Conservation (phyloP, 2,888 invertebrate genomes). For the Erebia ligea region DNA sequence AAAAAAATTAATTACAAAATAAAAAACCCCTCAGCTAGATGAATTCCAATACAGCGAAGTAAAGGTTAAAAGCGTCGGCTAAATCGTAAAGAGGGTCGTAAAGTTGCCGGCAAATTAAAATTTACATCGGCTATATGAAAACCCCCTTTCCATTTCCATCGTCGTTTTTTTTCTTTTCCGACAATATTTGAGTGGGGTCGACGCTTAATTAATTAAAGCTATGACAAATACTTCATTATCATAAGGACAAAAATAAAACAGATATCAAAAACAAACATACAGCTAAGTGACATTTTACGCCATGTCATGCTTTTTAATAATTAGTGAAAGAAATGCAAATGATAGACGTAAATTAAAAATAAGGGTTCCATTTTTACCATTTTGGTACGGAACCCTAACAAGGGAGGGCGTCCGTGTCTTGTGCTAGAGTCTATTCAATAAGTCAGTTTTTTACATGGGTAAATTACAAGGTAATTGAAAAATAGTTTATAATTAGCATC, state of each 20-base stretch:
- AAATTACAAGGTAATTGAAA: no score
- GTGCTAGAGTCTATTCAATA: no score
- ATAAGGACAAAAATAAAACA: neutral
- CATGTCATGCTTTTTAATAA: slow-evolving; percentile 7
- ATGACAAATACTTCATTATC: slow-evolving; percentile 55
- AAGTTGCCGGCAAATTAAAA: slow-evolving; percentile 81
- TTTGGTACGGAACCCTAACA: no score
- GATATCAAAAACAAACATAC: slow-evolving; percentile 35
- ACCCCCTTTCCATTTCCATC: slow-evolving; percentile 67
- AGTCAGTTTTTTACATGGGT: no score
- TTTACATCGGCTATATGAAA: slow-evolving; percentile 82
- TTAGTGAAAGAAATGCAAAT: neutral
- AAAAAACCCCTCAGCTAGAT: slow-evolving; percentile 54
- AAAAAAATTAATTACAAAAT: slow-evolving; percentile 20
- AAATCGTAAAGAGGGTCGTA: slow-evolving; percentile 80
- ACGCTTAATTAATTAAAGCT: slow-evolving; percentile 78
- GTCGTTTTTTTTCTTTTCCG: slow-evolving; percentile 66
- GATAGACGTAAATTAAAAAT: slow-evolving; percentile 3
- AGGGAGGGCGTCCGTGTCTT: no score
- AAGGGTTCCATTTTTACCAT: no score
- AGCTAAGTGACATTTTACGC: slow-evolving; percentile 1
- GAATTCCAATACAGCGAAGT: slow-evolving; percentile 71
- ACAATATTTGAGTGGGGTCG: slow-evolving; percentile 70
- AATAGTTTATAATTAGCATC: no score
- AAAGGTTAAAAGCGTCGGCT: slow-evolving; percentile 76